Evolutionary conservation across 2,113 vertebrate species (phyloP).

Genomic region (Genyomyrus donnyi): DNA sequence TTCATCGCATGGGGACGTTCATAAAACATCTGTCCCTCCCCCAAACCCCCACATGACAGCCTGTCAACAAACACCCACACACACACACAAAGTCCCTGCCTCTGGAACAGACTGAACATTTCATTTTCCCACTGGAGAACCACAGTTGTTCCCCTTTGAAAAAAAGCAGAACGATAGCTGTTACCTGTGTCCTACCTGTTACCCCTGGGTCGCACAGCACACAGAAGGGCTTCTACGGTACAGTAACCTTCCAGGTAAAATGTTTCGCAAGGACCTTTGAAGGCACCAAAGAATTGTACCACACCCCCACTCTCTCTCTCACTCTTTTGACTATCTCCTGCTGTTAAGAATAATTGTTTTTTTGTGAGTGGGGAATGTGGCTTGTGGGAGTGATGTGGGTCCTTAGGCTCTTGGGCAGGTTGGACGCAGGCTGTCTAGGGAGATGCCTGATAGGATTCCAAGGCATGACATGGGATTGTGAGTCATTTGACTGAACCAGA

Average conservation of each 20-base stretch:
- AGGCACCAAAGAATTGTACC: not conserved
- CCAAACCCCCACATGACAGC: not conserved
- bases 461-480: not conserved
- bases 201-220: not conserved
- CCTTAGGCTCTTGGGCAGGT: not conserved
- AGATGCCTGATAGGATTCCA: not conserved
- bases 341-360: constrained; percentile 5
- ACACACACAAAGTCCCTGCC: not conserved
- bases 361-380: not conserved
- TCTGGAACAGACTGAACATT: not conserved
- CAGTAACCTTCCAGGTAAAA: not conserved
- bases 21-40: not conserved
- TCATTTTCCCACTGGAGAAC: not conserved
- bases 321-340: not conserved
- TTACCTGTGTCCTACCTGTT: not conserved
- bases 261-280: not conserved
- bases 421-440: not conserved
- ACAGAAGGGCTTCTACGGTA: not conserved
- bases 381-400: not conserved
- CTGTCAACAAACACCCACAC: not conserved
- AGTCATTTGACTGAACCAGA: not conserved
- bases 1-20: not conserved
- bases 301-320: not conserved
- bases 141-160: not conserved
- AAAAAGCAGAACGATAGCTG: not conserved